A percentile compares a stretch with the other conserved stretches of the same genome.
Evolutionary conservation across 2,888 invertebrate species (phyloP).

Genomic region (Parnassius apollo): DNA sequence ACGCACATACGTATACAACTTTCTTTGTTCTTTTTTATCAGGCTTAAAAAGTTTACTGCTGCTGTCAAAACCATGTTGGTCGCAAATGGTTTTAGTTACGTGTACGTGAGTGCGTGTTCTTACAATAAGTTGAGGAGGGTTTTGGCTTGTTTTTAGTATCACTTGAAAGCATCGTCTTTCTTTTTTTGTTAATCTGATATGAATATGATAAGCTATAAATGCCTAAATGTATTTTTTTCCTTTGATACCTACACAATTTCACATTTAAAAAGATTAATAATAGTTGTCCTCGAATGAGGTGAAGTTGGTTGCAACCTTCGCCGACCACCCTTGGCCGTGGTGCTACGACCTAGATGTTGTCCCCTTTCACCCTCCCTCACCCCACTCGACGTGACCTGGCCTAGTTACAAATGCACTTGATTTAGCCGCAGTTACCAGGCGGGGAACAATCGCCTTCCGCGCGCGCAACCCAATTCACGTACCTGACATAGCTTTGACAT

Average conservation of each 20-base stretch:
- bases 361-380: slow-evolving; percentile 37
- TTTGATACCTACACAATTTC: neutral
- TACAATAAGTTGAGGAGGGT: too few relatives aligned
- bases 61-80: too few relatives aligned
- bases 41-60: too few relatives aligned
- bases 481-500: slow-evolving; percentile 38
- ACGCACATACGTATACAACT: too few relatives aligned
- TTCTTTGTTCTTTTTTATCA: too few relatives aligned
- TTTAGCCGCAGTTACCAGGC: slow-evolving; percentile 51
- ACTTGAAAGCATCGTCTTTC: too few relatives aligned
- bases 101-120: too few relatives aligned
- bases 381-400: slow-evolving; percentile 68
- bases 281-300: slow-evolving; percentile 45
- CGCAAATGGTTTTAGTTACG: too few relatives aligned
- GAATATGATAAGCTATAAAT: too few relatives aligned
- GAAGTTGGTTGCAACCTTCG: slow-evolving; percentile 71
- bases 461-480: slow-evolving; percentile 44
- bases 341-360: slow-evolving; percentile 67
- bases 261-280: slow-evolving; percentile 14
- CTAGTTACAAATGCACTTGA: slow-evolving; percentile 71
- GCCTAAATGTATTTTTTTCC: too few relatives aligned
- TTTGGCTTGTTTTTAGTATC: too few relatives aligned
- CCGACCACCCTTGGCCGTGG: slow-evolving; percentile 77
- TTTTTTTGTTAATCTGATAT: too few relatives aligned
- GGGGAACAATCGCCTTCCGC: slow-evolving; percentile 40